Evolutionary conservation across 2,113 vertebrate species (phyloP).

Genomic region (Clarias batrachus): DNA sequence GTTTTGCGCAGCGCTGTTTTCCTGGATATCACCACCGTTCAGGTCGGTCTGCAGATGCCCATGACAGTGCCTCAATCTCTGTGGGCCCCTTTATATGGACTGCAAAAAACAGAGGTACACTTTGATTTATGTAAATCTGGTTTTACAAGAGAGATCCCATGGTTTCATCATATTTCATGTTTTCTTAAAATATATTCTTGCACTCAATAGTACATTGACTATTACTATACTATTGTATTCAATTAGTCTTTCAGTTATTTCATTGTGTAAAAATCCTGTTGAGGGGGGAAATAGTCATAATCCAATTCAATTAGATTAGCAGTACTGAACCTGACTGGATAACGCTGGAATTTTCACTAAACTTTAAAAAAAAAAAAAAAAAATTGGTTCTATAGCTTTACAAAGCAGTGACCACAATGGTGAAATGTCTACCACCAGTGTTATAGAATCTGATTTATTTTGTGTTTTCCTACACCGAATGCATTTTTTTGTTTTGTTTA

Average conservation of each 20-base stretch:
- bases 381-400: not conserved
- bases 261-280: not conserved
- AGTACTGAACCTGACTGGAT: not conserved
- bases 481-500: not conserved
- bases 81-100: slow-evolving; percentile 54
- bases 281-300: not conserved
- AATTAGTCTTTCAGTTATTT: no score
- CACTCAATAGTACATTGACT: no score
- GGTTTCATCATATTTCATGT: not conserved
- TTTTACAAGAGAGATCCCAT: not conserved
- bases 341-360: not conserved
- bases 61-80: slow-evolving; percentile 56
- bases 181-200: not conserved
- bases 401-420: not conserved
- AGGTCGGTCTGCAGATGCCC: slow-evolving; percentile 37
- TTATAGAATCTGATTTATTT: not conserved
- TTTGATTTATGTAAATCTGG: not conserved
- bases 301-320: not conserved
- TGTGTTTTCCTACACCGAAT: not conserved
- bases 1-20: slow-evolving; percentile 57
- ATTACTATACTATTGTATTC: no score
- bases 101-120: slow-evolving; percentile 6
- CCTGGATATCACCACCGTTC: slow-evolving; percentile 38
- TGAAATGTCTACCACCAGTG: not conserved
- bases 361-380: not conserved